These are phyloP conservation scores for Cybosia mesomella DNA, from an alignment of 2,888 invertebrate species.

Conservation along the genomic window DNA sequence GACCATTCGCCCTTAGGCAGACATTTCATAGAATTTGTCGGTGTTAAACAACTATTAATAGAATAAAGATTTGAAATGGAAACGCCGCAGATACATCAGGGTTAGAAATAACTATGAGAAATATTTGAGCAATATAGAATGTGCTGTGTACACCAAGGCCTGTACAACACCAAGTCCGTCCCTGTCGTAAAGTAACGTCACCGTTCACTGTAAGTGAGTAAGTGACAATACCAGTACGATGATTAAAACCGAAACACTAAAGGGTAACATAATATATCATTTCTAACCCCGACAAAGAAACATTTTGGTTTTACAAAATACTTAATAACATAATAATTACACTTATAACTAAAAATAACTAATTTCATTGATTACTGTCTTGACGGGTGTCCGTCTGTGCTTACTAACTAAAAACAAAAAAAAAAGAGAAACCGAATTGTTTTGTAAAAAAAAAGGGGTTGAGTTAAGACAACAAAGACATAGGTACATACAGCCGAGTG, in stretches of 20 bases:
- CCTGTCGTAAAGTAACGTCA: background rate
- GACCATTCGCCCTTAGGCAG: constrained; percentile 27
- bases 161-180: constrained; percentile 13
- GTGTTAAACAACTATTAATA: constrained; percentile 27
- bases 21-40: constrained; percentile 30
- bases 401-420: constrained; percentile 49
- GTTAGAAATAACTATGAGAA: constrained; percentile 45
- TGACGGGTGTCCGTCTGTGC: constrained; percentile 30
- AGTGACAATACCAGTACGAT: constrained; percentile 16
- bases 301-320: constrained; percentile 49
- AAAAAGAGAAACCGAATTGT: constrained; percentile 42
- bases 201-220: constrained; percentile 16
- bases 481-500: constrained; percentile 59
- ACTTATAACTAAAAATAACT: constrained; percentile 47
- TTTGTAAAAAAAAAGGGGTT: constrained; percentile 34
- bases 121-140: constrained; percentile 46
- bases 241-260: constrained; percentile 10
- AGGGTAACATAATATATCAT: constrained; percentile 29
- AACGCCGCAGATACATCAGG: constrained; percentile 35
- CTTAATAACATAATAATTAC: constrained; percentile 46
- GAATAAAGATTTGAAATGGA: constrained; percentile 31
- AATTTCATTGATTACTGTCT: constrained; percentile 35
- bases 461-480: constrained; percentile 61
- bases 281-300: constrained; percentile 48
- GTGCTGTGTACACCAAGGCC: constrained; percentile 23